Percentiles rank a stretch among this genome's conserved stretches.
Conservation (phyloP, 2,113 vertebrate genomes). For the Pachyramphus minor region DNA sequence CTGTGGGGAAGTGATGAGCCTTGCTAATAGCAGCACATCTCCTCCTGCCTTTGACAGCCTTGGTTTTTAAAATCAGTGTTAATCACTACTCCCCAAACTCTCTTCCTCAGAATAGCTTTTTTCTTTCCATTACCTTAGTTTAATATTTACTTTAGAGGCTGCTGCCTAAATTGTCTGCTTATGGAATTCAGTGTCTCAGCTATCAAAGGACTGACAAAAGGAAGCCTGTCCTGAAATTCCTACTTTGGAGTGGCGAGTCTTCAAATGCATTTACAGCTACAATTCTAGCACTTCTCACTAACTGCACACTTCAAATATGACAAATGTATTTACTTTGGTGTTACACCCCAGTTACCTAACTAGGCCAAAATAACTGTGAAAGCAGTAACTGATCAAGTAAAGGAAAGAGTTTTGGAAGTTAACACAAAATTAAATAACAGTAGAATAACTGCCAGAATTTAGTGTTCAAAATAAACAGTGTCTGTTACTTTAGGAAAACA, state of each 20-base stretch:
- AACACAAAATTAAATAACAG: background rate
- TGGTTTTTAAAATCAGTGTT: background rate
- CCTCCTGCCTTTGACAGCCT: background rate
- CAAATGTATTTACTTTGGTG: background rate
- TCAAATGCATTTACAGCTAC: background rate
- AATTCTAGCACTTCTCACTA: background rate
- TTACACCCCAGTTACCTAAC: background rate
- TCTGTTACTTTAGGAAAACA: background rate
- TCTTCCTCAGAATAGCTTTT: background rate
- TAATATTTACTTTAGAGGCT: conserved; percentile 44
- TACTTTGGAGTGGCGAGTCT: background rate
- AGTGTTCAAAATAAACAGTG: background rate
- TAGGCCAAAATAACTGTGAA: background rate
- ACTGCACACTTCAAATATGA: background rate
- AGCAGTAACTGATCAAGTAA: background rate
- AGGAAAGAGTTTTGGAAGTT: background rate
- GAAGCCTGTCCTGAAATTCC: background rate
- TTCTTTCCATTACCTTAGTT: conserved; percentile 36
- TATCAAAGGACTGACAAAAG: background rate
- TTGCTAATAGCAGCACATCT: background rate
- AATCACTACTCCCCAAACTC: background rate
- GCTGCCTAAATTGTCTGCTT: background rate
- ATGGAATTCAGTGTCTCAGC: background rate
- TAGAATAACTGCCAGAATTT: background rate
- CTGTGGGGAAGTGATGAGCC: background rate